Evolutionary conservation across 2,888 invertebrate genomes (phyloP), one percentile per base, ranked within the genome.

Genomic region (Eulithis testata): DNA sequence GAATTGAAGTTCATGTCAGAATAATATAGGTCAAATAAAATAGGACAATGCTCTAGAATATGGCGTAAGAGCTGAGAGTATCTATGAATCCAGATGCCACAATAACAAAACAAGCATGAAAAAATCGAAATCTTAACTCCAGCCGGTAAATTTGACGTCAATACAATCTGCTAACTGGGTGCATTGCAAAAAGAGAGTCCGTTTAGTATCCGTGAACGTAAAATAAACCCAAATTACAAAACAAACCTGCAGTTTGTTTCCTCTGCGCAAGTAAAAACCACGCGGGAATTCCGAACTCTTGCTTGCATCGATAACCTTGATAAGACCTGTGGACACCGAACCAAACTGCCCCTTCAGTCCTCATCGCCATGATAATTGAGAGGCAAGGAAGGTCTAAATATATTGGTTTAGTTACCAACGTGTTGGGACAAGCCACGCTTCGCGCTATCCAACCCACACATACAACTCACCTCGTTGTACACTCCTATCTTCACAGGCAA

Each of bases 341-440:
- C 54, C 11, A 54, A 57, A 44, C 11, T 57, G 81, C 84, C 85
- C 77, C 78, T 66, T 27, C 58, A 57, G 73, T 65, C 75, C 55
- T 63, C 2, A 11, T 14, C 61, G 51, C 44, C 51, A 69, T 65
- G 53, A 55, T 54, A 31, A 12, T 70, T 67, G 76, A 73, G 82
- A 72, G 80, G 75, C 65, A 75, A 69, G 74, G 79, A 21, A 79
- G 80, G 11, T 74, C 82, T 51, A 11, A 4, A 12, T 63, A 64
- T 50, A 67, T 60, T 75, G 76, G 79, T 64, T 54, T 70, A 43
- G 68, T 72, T 49, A 68, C 69, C 67, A 81, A 83, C 88, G 82
- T 78, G 88, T 87, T 81, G 71, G 74, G 71, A 89, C 85, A 71
- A 71, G 87, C 76, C 67, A 70, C 68, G 71, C 65, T 76, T 75